phyloP scores from a whole-genome alignment of 2,797 vertebrate genomes.

The Amazona finschi region DNA sequence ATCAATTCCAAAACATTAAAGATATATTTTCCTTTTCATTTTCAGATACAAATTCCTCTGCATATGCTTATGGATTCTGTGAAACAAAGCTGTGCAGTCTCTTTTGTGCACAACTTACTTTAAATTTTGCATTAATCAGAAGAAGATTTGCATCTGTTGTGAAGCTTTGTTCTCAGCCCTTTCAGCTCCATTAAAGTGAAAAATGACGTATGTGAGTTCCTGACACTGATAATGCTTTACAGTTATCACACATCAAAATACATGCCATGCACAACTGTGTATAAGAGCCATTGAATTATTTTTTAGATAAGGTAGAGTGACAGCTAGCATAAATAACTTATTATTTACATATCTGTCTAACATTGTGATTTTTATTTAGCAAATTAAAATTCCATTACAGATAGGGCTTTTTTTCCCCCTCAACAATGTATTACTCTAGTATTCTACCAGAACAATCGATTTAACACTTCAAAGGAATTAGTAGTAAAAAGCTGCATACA shows the following conservation, averaged over 20 bases:
- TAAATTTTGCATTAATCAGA: neutral
- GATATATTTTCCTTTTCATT: slow-evolving; percentile 11
- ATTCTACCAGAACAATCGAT: slow-evolving; percentile 49
- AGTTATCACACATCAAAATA: slow-evolving; percentile 65
- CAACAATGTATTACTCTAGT: neutral
- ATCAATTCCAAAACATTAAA: slow-evolving; percentile 43
- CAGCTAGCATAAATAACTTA: slow-evolving; percentile 57
- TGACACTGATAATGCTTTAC: slow-evolving; percentile 64
- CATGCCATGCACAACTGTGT: slow-evolving; percentile 14
- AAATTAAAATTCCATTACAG: slow-evolving; percentile 33
- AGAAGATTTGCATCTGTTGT: slow-evolving; percentile 47
- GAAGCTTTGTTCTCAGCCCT: slow-evolving; percentile 35
- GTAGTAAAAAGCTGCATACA: slow-evolving; percentile 20
- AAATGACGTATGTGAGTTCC: slow-evolving; percentile 47
- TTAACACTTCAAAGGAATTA: slow-evolving; percentile 59
- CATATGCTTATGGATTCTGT: neutral
- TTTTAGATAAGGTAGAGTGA: slow-evolving; percentile 52
- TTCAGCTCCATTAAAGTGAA: slow-evolving; percentile 61
- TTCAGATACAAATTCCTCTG: slow-evolving; percentile 22
- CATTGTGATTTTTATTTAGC: slow-evolving; percentile 44
- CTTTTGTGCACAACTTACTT: neutral
- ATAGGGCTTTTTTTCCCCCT: neutral
- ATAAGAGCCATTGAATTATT: slow-evolving; percentile 49
- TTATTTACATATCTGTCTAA: slow-evolving; percentile 60
- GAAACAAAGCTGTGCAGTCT: neutral